Percentiles rank a stretch among this genome's conserved stretches.
Conservation (phyloP, 1,140 invertebrate species). For the Papilio polytes region DNA sequence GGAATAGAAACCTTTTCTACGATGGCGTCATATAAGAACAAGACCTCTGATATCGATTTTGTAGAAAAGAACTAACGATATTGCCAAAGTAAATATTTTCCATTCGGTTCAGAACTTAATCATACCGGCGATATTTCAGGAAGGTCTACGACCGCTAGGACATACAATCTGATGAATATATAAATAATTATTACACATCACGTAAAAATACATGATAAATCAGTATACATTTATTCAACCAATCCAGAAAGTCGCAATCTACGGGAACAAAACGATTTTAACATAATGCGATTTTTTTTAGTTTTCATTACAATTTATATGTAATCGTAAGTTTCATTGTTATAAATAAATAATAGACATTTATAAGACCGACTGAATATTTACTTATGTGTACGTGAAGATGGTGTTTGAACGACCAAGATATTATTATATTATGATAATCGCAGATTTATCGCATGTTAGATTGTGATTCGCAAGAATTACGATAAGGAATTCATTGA, state of each 20-base stretch:
- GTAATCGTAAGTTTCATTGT: background rate
- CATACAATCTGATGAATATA: background rate
- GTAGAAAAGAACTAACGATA: no score
- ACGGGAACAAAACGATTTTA: background rate
- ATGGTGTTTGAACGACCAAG: background rate
- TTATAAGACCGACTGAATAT: background rate
- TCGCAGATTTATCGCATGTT: constrained; percentile 24
- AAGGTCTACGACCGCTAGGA: background rate
- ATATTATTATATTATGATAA: constrained; percentile 17
- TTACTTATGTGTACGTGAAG: constrained; percentile 23
- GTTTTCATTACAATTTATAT: background rate
- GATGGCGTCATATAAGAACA: no score
- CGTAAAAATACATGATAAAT: no score
- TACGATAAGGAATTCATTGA: background rate
- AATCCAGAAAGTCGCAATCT: no score
- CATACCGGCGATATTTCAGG: background rate
- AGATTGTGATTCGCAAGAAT: constrained; percentile 12
- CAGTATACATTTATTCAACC: no score
- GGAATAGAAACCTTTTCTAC: no score
- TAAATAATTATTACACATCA: background rate
- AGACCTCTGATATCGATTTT: no score
- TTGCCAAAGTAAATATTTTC: no score
- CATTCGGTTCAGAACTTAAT: background rate
- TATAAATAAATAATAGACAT: background rate
- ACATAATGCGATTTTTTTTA: background rate